Evolutionary conservation across 2,888 invertebrate species (phyloP).

Genomic region (Athalia cordata): DNA sequence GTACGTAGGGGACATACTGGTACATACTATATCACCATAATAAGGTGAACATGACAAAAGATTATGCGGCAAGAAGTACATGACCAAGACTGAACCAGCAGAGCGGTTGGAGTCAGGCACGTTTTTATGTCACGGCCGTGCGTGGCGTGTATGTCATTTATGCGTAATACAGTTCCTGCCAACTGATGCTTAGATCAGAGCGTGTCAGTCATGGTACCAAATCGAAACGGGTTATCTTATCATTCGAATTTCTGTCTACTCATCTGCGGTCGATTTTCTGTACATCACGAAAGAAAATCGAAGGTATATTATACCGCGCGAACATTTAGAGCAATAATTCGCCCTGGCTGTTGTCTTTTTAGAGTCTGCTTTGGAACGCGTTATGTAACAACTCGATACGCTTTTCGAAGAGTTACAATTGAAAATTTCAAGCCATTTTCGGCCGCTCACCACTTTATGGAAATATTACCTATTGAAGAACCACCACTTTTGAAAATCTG

Average conservation of each 20-base stretch:
- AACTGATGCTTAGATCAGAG: neutral
- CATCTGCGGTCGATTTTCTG: constrained; percentile 23
- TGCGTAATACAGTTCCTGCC: constrained; percentile 5
- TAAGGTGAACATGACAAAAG: constrained; percentile 20
- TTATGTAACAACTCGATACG: neutral
- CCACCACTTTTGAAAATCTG: too few relatives aligned
- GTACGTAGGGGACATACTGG: too few relatives aligned
- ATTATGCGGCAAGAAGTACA: neutral
- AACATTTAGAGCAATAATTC: neutral
- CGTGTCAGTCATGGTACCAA: neutral
- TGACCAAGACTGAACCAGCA: neutral
- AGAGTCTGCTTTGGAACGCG: too few relatives aligned
- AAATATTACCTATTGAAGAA: constrained; percentile 4
- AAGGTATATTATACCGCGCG: neutral
- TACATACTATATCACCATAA: too few relatives aligned
- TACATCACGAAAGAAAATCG: constrained; percentile 15
- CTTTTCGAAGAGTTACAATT: neutral
- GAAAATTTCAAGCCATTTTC: constrained; percentile 5
- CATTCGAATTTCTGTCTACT: constrained; percentile 10
- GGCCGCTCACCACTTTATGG: neutral
- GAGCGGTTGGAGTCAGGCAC: constrained; percentile 5
- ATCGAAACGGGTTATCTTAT: constrained; percentile 15
- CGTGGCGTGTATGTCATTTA: constrained; percentile 22
- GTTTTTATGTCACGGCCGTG: constrained; percentile 24
- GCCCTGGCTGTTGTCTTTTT: too few relatives aligned